Base-by-base conservation (phyloP, 2,113 vertebrate genomes). In the Nothobranchius furzeri region DNA sequence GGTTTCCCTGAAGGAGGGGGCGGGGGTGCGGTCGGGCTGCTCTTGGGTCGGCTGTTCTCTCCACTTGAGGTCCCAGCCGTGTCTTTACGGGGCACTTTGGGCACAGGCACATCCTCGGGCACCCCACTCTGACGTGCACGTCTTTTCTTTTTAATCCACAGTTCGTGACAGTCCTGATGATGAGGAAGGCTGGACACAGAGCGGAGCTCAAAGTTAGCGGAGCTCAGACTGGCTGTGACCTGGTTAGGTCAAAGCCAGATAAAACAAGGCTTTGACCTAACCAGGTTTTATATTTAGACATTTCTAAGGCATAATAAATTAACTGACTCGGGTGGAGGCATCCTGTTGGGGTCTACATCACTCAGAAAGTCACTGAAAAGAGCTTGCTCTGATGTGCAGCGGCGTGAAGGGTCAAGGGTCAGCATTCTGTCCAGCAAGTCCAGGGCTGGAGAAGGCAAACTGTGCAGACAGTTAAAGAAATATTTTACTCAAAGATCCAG, bases 161-260 rank as follows among this genome's bases (percentile, higher is more conserved):
- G 92, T 91, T 99, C 97, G 12, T 99, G 97, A 82, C 97, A 99
- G 78, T 99, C 97, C 89, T 99, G 97, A 91, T 96, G 97, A 85
- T 95, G 96, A 40, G 97, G 97, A 62, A 98, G 95, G 88, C 97
- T 99, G 82, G 2, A 87, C 78, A 78, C 14, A 50, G 13, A 57
- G 52, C 7, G 37, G 37, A 40, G 37, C 7, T 40, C 37, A 40
- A 40, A 37, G 7, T 7, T 20, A 20, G 20, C 20, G 1, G 20
- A 20, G 20, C 20, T 20, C 20, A 20, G 20, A 20, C 20, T 20
- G 20, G 20, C 20, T 20, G 20, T 20, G 20, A 20, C 20, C 20
- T 20, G 20, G 20, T 20, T 20, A 20, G 20, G 20, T 20, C 20
- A 20, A 1, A 20, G 20, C 20, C 20, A 20, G 20, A 20, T 20